Base-by-base conservation (phyloP, 2,797 vertebrate genomes). In the Enteromius paludinosus region DNA sequence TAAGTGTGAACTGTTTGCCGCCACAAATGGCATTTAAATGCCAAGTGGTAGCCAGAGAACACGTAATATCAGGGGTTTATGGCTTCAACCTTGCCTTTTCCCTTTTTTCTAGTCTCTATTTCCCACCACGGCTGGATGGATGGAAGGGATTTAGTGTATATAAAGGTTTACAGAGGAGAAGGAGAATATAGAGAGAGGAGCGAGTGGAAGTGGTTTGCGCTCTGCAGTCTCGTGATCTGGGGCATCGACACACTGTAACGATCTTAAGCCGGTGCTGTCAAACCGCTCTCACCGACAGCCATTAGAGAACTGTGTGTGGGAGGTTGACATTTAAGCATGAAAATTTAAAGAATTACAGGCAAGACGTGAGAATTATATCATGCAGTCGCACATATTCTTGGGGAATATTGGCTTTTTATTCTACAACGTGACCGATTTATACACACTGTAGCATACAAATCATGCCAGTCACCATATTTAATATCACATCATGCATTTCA, bases 21-120 rank as follows among this genome's bases (percentile, higher is more conserved):
- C 92, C 86, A 64, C 82, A 95, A 96, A 93, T 95, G 95, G 92
- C 95, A 94, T 95, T 95, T 95, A 93, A 95, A 94, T 96, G 95
- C 93, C 95, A 95, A 95, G 95, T 90, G 92, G 91, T 90, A 93
- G 89, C 20, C 82, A 61, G 82, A 73, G 86, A 81, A 86, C 86
- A 87, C 90, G 65, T 84, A 88, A 84, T 88, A 65, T 91, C 87
- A 92, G 56, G 66, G 85, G 83, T 91, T 88, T 91, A 88, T 90
- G 87, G 88, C 89, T 83, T 79, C 87, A 83, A 90, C 85, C 86
- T 87, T 83, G 75, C 41, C 38, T 77, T 69, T 49, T 77, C 71
- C 52, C 18, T 62, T 47, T 88, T 45, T 68, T 41, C 1, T 83
- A 89, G 81, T 85, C 79, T 45, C 23, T 70, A 23, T 61, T 71